Evolutionary conservation across 2,797 vertebrate species (phyloP), one percentile per base, ranked within the genome.

Genomic region (Acestrorhynchus altus): DNA sequence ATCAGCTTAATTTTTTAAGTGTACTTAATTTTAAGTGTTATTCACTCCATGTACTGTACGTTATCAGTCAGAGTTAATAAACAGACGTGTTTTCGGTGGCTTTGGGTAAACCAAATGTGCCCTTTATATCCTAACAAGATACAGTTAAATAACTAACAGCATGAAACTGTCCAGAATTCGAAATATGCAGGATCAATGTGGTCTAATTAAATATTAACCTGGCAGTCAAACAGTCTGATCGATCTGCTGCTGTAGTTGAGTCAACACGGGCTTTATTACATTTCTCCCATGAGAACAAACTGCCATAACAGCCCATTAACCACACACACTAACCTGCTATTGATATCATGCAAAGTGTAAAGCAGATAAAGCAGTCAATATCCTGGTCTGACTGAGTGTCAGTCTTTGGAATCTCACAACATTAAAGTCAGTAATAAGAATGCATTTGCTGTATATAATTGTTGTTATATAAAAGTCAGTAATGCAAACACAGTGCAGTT

Each of bases 201-300:
- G 64, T n/a, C n/a, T 20, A 63, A 81, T 89, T 77, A 87, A 90
- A 89, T 82, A 90, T 92, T 90, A 92, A 91, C 85, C 83, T 85
- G 74, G 16, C 18, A 84, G 81, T 84, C 83, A 84, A 90, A 86
- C 72, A 85, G n/a, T 39, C 44, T 20, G 51, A 84, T 82, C 1
- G 76, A 85, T 85, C 75, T 76, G 70, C 69, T 22, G 11, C 26
- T 24, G 54, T 4, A 8, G 42, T 39, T 46, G 61, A 82, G 74
- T 67, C 78, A 75, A 84, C 77, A 44, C 54, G 56, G 12, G 40
- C 31, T 15, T 42, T 63, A 56, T 74, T 52, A 83, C 76, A 74
- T 54, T 20, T 76, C 47, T 79, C 15, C 13, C 64, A 49, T 59
- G 49, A 72, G 78, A 68, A 44, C 66, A 42, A 44, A 61, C 66